A percentile compares a stretch with the other conserved stretches of the same genome.
Evolutionary conservation across 2,113 vertebrate species (phyloP).

Genomic region (Calcarius ornatus): DNA sequence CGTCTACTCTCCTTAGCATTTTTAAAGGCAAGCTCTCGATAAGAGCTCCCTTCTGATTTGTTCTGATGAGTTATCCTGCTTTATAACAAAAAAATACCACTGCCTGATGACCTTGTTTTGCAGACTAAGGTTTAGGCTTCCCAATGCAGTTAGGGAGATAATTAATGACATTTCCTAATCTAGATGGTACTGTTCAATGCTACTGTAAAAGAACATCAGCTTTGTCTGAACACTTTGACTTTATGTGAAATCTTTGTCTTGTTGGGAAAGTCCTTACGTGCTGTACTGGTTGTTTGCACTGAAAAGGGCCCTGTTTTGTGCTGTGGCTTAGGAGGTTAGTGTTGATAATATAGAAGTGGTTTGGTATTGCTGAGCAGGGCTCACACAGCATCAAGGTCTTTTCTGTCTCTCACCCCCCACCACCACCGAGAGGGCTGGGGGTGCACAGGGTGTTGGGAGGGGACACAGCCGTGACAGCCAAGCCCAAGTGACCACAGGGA

Average conservation of each 20-base stretch:
- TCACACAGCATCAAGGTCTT: background rate
- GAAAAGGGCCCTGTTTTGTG: background rate
- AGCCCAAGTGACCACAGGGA: background rate
- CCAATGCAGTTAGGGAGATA: background rate
- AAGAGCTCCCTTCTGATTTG: background rate
- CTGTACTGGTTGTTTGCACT: background rate
- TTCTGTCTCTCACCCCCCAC: background rate
- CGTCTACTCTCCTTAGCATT: background rate
- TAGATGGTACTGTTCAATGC: background rate
- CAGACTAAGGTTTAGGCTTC: conserved; percentile 16
- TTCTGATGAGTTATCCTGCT: background rate
- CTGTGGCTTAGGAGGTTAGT: background rate
- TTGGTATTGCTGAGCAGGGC: background rate
- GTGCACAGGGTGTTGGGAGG: background rate
- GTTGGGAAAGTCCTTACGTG: background rate
- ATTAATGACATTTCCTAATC: background rate
- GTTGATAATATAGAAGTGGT: background rate
- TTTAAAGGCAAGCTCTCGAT: background rate
- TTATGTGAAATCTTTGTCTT: background rate
- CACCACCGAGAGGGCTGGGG: background rate
- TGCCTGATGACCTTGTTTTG: background rate
- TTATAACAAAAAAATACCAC: background rate
- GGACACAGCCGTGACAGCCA: background rate
- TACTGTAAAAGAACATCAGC: background rate
- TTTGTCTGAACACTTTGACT: background rate